phyloP scores from a whole-genome alignment of 2,888 invertebrate species.

The Phalera bucephala region DNA sequence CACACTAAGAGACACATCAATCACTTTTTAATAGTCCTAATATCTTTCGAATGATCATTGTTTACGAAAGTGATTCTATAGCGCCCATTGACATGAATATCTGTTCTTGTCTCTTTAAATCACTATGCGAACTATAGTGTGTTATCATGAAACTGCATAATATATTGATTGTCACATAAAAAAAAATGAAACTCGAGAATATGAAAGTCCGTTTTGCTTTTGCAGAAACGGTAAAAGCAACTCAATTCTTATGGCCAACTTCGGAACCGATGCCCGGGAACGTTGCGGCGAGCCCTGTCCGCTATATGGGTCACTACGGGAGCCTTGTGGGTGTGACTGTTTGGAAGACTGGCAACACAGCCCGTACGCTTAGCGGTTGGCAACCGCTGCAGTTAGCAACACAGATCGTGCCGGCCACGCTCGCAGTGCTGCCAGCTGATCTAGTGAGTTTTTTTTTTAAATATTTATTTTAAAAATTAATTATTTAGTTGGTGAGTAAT shows the following conservation, averaged over 20 bases:
- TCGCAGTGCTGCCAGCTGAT: constrained; percentile 89
- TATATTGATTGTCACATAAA: too few species aligned
- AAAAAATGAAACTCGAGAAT: too few species aligned
- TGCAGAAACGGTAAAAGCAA: constrained; percentile 88
- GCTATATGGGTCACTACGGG: constrained; percentile 88
- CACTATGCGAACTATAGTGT: too few species aligned
- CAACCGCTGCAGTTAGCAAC: constrained; percentile 93
- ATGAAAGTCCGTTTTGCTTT: too few species aligned
- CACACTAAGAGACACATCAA: too few species aligned
- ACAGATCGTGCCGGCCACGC: constrained; percentile 94
- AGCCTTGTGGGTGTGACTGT: constrained; percentile 88
- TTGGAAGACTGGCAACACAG: constrained; percentile 80
- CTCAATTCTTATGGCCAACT: constrained; percentile 86
- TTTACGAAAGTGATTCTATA: too few species aligned
- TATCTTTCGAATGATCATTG: too few species aligned
- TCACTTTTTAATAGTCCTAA: too few species aligned
- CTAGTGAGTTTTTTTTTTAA: constrained; percentile 50
- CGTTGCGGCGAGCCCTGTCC: constrained; percentile 82
- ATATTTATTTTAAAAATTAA: constrained; percentile 5
- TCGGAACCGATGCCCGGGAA: constrained; percentile 85
- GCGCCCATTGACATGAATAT: too few species aligned
- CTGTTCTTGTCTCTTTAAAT: too few species aligned
- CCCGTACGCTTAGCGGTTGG: constrained; percentile 87
- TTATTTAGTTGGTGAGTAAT: too few species aligned
- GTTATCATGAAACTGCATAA: too few species aligned